Base-by-base conservation (phyloP, 2,888 invertebrate species). In the Hermaeophaga mercurialis region DNA sequence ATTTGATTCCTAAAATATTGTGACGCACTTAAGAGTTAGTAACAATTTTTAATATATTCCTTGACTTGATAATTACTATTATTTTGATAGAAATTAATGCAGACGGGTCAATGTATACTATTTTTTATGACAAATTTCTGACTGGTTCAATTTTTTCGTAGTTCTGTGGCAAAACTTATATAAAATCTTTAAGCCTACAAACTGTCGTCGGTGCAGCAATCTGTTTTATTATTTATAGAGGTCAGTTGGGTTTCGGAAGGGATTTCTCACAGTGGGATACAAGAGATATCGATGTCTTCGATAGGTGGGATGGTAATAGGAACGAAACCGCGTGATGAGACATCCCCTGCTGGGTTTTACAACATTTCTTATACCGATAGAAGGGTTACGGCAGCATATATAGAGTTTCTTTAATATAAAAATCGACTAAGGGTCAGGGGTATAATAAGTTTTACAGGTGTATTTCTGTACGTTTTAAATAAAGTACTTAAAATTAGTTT, bases 251-350 rank as follows among this genome's bases (percentile, higher is more conserved):
- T 28, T 45, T 53, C 34, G 36, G 26, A 53, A 50, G 49, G 38
- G 54, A 49, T 49, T 59, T 63, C 63, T 59, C 63, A 58, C 63
- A 61, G 63, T 63, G 58, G 64, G 64, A 62, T 55, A 34, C 53
- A 38, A 52, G 57, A 57, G 55, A 55, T 62, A 60, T 62, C 61
- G 62, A 62, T 62, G 62, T 62, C 56, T 62, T 64, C 62, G 64
- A 64, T 62, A 56, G 57, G 60, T 62, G 56, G 64, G 58, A 54
- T 48, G 55, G 59, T 62, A 59, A 62, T 61, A 55, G 56, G 46
- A 36, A 50, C 50, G 39, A 39, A 45, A 28, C n/a, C n/a, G n/a
- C 54, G 59, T 57, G 60, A 62, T 64, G 62, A 59, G 59, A 62
- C 54, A 62, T 49, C 45, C 46, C 60, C 59, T 55, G 61, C 50